Evolutionary conservation across 2,797 vertebrate species (phyloP).

Genomic region (Smutsia temminckii): DNA sequence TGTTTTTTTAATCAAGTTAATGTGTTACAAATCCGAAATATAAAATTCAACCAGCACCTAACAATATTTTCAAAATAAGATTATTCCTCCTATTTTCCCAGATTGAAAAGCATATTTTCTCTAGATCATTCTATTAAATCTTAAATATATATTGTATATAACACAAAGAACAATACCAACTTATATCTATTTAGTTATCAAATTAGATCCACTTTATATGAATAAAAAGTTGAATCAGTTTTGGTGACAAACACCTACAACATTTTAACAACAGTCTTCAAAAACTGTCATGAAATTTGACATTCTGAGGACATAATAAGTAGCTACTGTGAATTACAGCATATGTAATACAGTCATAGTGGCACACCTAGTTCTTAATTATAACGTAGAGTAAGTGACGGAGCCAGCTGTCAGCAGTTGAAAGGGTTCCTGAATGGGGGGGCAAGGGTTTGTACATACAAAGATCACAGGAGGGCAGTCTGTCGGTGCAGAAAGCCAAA

Average conservation of each 20-base stretch:
- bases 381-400: background rate
- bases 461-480: too few relatives aligned
- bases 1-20: background rate
- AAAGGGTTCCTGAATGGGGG: too few relatives aligned
- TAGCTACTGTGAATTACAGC: slow-evolving; percentile 62
- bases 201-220: slow-evolving; percentile 27
- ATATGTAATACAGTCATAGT: background rate
- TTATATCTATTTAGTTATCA: slow-evolving; percentile 45
- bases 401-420: too few relatives aligned
- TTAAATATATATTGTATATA: background rate
- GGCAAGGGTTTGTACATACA: too few relatives aligned
- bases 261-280: slow-evolving; percentile 15
- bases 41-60: slow-evolving; percentile 15
- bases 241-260: slow-evolving; percentile 42
- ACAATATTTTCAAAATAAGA: slow-evolving; percentile 2
- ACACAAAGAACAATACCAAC: background rate
- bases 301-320: slow-evolving; percentile 29
- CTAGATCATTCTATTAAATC: slow-evolving; percentile 41
- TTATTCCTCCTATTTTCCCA: slow-evolving; percentile 19
- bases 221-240: slow-evolving; percentile 57
- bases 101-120: slow-evolving; percentile 44
- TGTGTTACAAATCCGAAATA: slow-evolving; percentile 45
- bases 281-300: slow-evolving; percentile 25
- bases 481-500: too few relatives aligned
- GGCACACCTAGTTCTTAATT: background rate